Evolutionary conservation across 2,888 invertebrate genomes (phyloP).

Genomic region (Celastrina argiolus): DNA sequence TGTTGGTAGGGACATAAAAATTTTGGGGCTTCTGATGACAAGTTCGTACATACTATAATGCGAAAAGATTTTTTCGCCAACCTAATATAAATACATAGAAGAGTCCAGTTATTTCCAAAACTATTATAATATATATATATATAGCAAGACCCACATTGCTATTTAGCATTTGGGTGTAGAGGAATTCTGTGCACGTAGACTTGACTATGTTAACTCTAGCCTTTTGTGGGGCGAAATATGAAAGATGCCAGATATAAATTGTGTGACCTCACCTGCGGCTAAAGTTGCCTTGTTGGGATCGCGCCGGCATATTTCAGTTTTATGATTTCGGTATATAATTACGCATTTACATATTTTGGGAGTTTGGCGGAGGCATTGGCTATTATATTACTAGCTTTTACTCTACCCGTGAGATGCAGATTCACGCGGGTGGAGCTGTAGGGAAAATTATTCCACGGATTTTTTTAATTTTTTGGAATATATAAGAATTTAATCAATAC

Average conservation of each 20-base stretch:
- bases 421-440: too few species aligned
- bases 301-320: constrained; percentile 15
- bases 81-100: not conserved
- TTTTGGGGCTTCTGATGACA: too few species aligned
- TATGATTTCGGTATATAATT: constrained; percentile 19
- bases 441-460: too few species aligned
- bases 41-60: too few species aligned
- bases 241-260: constrained; percentile 18
- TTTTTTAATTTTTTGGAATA: too few species aligned
- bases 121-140: not conserved
- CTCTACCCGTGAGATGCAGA: too few species aligned
- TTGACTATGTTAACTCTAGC: constrained; percentile 29
- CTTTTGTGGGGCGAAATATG: constrained; percentile 26
- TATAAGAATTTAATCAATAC: too few species aligned
- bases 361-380: not conserved
- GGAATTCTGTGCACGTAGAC: constrained; percentile 39
- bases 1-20: too few species aligned
- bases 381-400: too few species aligned
- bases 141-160: too few species aligned
- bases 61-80: too few species aligned
- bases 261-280: constrained; percentile 21
- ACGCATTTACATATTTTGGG: not conserved
- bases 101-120: not conserved
- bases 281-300: constrained; percentile 21
- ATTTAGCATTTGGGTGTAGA: constrained; percentile 34